Evolutionary conservation across 2,888 invertebrate genomes (phyloP).

Genomic region (Pyrocoelia pectoralis): DNA sequence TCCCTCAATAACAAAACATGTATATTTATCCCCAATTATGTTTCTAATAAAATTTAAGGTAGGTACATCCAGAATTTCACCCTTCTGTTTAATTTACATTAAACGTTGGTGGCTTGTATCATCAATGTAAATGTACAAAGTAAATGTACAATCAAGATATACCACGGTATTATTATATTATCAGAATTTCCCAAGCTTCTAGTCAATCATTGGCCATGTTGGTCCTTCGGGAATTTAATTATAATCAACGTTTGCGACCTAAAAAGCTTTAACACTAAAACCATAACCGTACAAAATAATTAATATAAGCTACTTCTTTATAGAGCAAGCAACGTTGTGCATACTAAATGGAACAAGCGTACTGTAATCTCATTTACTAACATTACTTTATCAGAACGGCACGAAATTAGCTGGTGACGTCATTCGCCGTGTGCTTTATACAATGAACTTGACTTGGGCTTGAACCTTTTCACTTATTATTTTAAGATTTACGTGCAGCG

Average conservation of each 20-base stretch:
- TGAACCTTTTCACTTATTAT: conserved; percentile 1
- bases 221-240: conserved; percentile 14
- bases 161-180: background rate
- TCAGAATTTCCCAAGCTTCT: background rate
- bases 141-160: conserved; percentile 5
- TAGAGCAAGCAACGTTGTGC: no score
- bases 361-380: background rate
- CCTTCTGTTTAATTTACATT: background rate
- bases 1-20: background rate
- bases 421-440: background rate
- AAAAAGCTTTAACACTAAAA: conserved; percentile 8
- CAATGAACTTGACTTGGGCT: background rate
- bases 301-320: no score
- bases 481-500: conserved; percentile 4
- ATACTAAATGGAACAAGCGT: no score
- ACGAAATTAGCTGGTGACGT: background rate
- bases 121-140: background rate
- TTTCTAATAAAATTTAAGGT: background rate
- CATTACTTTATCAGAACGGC: background rate
- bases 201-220: conserved; percentile 16
- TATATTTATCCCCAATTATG: no score
- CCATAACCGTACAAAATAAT: background rate
- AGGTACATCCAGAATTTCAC: background rate
- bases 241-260: conserved; percentile 17
- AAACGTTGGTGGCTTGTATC: background rate